These are phyloP conservation scores for Erythrolamprus reginae DNA, from an alignment of 2,113 vertebrate species.

Conservation along the genomic window DNA sequence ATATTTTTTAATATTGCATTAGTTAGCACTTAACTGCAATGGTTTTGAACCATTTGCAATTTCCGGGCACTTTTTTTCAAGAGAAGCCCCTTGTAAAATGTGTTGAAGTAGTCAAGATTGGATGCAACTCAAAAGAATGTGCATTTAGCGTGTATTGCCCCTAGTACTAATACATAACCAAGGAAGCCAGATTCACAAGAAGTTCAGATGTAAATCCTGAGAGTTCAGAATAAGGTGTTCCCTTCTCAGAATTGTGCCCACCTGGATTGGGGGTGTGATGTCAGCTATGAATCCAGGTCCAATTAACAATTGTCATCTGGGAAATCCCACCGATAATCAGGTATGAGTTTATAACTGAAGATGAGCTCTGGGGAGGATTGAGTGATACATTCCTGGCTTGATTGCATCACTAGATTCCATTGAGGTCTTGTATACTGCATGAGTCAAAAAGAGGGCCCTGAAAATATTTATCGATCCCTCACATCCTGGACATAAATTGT, in stretches of 20 bases:
- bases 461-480: too few species aligned
- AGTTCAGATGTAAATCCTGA: neutral
- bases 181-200: neutral
- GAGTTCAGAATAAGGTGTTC: neutral
- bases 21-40: neutral
- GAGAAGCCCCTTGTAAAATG: neutral
- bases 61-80: neutral
- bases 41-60: neutral
- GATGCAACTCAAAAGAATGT: neutral
- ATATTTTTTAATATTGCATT: neutral
- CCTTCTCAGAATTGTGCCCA: neutral
- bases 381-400: neutral
- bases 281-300: neutral
- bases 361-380: neutral
- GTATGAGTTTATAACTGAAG: neutral
- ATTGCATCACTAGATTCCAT: too few species aligned
- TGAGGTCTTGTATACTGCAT: too few species aligned
- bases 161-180: neutral
- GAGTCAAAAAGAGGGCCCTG: too few species aligned
- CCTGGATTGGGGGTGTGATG: neutral
- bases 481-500: too few species aligned
- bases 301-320: neutral
- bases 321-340: neutral
- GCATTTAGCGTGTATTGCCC: neutral
- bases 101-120: neutral